phyloP scores from a whole-genome alignment of 2,113 vertebrate genomes.

The Nyctereutes procyonoides region DNA sequence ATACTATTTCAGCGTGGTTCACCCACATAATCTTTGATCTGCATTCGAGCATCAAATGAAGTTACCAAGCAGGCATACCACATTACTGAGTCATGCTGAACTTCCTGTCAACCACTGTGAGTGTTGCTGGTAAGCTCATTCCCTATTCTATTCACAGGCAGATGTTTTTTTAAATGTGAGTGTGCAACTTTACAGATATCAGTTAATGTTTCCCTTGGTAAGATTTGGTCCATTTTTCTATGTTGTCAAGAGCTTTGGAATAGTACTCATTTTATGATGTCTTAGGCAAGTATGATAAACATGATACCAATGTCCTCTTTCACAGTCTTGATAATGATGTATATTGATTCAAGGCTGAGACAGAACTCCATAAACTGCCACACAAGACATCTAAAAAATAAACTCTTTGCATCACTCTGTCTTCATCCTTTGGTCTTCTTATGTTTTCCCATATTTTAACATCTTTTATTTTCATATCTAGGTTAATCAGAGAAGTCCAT shows the following conservation, averaged over 20 bases:
- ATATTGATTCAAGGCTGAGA: not conserved
- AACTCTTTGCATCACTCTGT: not conserved
- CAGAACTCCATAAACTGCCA: not conserved
- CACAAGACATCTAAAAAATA: not conserved
- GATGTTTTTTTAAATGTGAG: slow-evolving; percentile 50
- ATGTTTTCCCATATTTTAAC: not conserved
- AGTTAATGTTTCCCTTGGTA: slow-evolving; percentile 26
- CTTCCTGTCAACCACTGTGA: not conserved
- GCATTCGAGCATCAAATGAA: slow-evolving; percentile 52
- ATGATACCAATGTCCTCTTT: not conserved
- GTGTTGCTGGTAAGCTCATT: slow-evolving; percentile 37
- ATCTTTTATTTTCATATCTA: not conserved
- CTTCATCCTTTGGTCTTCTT: not conserved
- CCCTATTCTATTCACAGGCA: slow-evolving; percentile 7
- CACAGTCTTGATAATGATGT: not conserved
- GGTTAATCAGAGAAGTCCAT: not conserved
- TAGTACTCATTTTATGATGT: not conserved
- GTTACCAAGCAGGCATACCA: slow-evolving; percentile 51
- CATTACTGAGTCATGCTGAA: slow-evolving; percentile 51
- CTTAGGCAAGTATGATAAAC: not conserved
- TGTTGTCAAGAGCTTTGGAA: not conserved
- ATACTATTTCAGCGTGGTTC: not conserved
- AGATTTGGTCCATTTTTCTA: slow-evolving; percentile 13
- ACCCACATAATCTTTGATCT: slow-evolving; percentile 39
- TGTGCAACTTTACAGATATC: slow-evolving; percentile 14